Base-by-base conservation (phyloP, 2,888 invertebrate species). In the Drosophila dives region DNA sequence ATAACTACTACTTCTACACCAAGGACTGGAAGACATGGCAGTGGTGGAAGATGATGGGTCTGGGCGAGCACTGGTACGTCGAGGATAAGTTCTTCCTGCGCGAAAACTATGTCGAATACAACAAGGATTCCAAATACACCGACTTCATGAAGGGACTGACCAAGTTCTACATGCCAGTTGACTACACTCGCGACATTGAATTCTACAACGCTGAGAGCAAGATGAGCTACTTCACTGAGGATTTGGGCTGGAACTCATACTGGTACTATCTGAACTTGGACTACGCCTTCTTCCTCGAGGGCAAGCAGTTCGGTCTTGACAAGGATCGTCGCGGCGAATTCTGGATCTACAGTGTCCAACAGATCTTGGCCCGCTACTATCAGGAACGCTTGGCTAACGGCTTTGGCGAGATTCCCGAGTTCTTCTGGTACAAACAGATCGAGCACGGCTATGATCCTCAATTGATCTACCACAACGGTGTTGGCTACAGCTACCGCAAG, bases 221-320 rank as follows among this genome's bases (percentile, higher is more conserved):
- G 68, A 81, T 96, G 65, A 93, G 95, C 42, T 96, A 96, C 92
- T 95, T 96, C 92, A 95, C 95, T 38, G 96, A 96, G 89, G 96
- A 96, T 86, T 93, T 96, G 80, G 96, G 95, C 69, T 93, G 95
- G 85, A 96, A 95, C 92, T 89, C 94, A 0, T 95, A 94, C 92
- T 96, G 96, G 93, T 95, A 94, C 92, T 95, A 94, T 92, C 94
- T 95, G 93, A 94, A 95, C 86, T 90, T 94, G 72, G 94, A 94
- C 67, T 94, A 94, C 86, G 95, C 96, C 45, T 95, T 95, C 94
- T 95, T 95, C 95, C 93, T 95, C 91, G 93, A 94, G 55, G 94
- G 94, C 62, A 93, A 94, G 32, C 93, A 94, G 60, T 94, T 93
- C 67, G 93, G 93, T 17, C 65, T 93, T 54, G 79, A 93, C 23